These are phyloP conservation scores for Dicentrarchus labrax DNA, from an alignment of 2,113 vertebrate species.

Conservation along the genomic window DNA sequence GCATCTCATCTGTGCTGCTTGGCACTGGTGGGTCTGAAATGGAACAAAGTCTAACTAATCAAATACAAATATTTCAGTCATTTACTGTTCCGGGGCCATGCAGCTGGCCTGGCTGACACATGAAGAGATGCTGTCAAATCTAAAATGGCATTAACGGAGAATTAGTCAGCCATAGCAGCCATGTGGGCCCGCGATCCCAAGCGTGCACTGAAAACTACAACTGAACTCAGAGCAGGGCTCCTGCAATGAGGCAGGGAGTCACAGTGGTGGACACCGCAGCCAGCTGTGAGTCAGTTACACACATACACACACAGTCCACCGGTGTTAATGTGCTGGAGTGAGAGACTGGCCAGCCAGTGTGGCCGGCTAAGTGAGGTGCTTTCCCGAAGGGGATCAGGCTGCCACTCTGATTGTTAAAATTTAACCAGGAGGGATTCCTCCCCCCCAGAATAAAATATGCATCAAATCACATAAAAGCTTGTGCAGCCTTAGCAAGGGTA, in stretches of 20 bases:
- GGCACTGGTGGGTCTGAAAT: conserved; percentile 15
- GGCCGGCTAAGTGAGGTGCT: conserved; percentile 5
- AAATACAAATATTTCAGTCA: conserved; percentile 42
- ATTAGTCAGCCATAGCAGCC: conserved; percentile 35
- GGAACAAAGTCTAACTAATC: conserved; percentile 34
- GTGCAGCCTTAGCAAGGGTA: not conserved
- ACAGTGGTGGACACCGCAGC: conserved; percentile 5
- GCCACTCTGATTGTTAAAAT: conserved; percentile 31
- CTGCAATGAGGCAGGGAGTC: conserved; percentile 13
- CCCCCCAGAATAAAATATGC: conserved; percentile 6
- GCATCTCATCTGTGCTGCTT: conserved; percentile 47
- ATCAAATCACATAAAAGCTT: not conserved
- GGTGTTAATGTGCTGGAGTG: not conserved
- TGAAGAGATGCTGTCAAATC: conserved; percentile 34
- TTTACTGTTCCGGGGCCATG: conserved; percentile 16
- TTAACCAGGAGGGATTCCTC: conserved; percentile 1
- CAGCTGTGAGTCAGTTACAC: conserved; percentile 26
- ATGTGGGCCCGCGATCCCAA: conserved; percentile 2
- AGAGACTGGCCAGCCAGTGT: not conserved
- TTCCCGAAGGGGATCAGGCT: not conserved
- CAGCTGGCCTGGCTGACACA: conserved; percentile 40
- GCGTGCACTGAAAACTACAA: conserved; percentile 1
- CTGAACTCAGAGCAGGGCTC: not conserved
- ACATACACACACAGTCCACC: not conserved
- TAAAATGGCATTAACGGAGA: conserved; percentile 46